Base-by-base conservation (phyloP, 2,797 vertebrate genomes). In the Mallotus villosus region DNA sequence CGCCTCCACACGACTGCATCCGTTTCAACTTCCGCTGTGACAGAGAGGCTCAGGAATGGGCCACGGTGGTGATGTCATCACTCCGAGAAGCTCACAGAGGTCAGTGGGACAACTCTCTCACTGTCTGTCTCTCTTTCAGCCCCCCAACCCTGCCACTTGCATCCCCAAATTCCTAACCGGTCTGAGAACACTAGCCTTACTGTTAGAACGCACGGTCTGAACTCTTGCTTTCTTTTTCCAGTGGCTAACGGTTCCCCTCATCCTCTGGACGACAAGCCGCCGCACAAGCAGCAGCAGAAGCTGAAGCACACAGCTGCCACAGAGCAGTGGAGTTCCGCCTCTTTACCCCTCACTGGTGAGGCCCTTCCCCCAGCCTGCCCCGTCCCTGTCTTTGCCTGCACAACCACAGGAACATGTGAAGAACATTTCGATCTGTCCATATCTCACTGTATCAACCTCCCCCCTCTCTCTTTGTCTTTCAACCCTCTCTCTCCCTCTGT, bases 11-110 rank as follows among this genome's bases (percentile, higher is more conserved):
- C 0, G 92, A 94, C 75, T 90, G 93, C 69, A 82, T 96, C 79
- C 88, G 89, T 63, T 92, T 96, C 70, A 92, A 91, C 85, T 98
- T 98, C 76, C 92, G 94, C 74, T 94, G 94, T 2, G 92, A 96
- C 80, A 92, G 92, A 2, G 97, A 98, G 72, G 96, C 96, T 0
- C 95, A 97, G 86, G 94, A 92, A 77, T 98, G 96, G 96, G 95
- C 95, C 78, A 95, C 95, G 0, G 92, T 96, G 72, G 85, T 97
- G 70, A 94, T 91, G 89, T 95, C 94, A 4, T 96, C 95, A 3
- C 86, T 95, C 0, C 78, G 91, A 51, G 95, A 97, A 81, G 91
- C 92, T 1, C 93, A 93, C 62, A 92, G 94, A 92, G 96, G 96
- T 98, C 68, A 71, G 85, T 41, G 67, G 69, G 21, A 11, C 8